A percentile compares a stretch with the other conserved stretches of the same genome.
phyloP scores from a whole-genome alignment of 2,797 vertebrate genomes.

The Pterois miles region DNA sequence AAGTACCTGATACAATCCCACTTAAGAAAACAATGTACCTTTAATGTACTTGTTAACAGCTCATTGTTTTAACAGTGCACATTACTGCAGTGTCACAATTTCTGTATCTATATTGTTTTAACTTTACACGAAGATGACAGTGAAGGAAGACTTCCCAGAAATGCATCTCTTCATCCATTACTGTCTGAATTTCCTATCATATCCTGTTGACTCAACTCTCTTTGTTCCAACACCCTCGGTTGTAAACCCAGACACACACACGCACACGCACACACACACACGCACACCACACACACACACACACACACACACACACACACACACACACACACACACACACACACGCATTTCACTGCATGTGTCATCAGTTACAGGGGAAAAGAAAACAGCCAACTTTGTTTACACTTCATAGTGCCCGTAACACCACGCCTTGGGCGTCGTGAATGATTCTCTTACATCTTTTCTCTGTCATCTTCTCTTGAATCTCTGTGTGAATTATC shows the following conservation, averaged over 20 bases:
- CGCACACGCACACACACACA: constrained; percentile 22
- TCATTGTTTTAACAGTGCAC: background rate
- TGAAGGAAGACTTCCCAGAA: constrained; percentile 87
- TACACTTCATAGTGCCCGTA: constrained; percentile 60
- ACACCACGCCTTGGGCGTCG: constrained; percentile 54
- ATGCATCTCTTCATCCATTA: constrained; percentile 86
- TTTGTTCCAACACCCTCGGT: constrained; percentile 84
- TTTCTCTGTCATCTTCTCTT: background rate
- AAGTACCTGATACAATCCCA: background rate
- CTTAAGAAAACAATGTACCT: background rate
- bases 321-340: constrained; percentile 20
- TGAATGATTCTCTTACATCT: constrained; percentile 31
- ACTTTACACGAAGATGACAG: constrained; percentile 8
- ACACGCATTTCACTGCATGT: constrained; percentile 69
- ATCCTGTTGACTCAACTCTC: constrained; percentile 98
- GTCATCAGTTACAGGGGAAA: constrained; percentile 76
- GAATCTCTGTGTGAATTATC: constrained; percentile 20
- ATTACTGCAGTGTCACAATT: background rate
- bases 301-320: constrained; percentile 69
- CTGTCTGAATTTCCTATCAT: constrained; percentile 90
- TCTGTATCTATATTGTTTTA: background rate
- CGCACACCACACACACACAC: constrained; percentile 41
- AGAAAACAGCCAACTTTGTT: constrained; percentile 66
- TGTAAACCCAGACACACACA: constrained; percentile 73
- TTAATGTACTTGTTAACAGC: background rate